Conservation (phyloP, 2,888 invertebrate species). For the Tholera decimalis region DNA sequence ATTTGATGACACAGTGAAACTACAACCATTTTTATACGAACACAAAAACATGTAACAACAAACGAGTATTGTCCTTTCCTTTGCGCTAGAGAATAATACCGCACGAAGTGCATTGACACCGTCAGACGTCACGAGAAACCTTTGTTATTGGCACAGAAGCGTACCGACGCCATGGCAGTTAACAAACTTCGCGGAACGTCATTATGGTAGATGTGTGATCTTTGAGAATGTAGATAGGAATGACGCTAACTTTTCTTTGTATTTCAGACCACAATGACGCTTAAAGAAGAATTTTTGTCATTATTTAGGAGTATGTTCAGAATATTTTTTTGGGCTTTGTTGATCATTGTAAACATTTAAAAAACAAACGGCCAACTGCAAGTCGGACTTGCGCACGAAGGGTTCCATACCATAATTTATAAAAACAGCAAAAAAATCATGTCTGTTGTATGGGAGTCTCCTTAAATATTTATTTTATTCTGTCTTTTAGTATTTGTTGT, state of each 20-base stretch:
- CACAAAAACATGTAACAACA: conserved; percentile 14
- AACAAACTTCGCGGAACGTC: conserved; percentile 38
- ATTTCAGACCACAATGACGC: too few species aligned
- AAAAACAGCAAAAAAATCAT: too few species aligned
- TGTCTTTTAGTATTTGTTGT: too few species aligned
- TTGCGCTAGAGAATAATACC: conserved; percentile 39
- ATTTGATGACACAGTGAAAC: neutral
- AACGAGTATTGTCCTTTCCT: conserved; percentile 32
- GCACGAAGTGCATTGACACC: conserved; percentile 44
- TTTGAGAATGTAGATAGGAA: neutral
- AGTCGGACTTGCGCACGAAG: too few species aligned
- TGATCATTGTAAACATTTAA: too few species aligned
- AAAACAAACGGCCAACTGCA: too few species aligned
- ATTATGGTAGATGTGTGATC: conserved; percentile 22
- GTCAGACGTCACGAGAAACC: conserved; percentile 27
- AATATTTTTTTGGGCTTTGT: too few species aligned
- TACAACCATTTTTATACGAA: neutral
- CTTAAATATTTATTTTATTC: too few species aligned
- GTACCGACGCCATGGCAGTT: conserved; percentile 17
- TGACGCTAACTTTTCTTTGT: neutral
- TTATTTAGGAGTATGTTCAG: too few species aligned
- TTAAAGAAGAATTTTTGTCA: too few species aligned
- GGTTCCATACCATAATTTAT: too few species aligned
- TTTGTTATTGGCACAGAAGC: conserved; percentile 35
- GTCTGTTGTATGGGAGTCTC: too few species aligned